Conservation (phyloP, 1,140 invertebrate species). For the Drosophila bipectinata region DNA sequence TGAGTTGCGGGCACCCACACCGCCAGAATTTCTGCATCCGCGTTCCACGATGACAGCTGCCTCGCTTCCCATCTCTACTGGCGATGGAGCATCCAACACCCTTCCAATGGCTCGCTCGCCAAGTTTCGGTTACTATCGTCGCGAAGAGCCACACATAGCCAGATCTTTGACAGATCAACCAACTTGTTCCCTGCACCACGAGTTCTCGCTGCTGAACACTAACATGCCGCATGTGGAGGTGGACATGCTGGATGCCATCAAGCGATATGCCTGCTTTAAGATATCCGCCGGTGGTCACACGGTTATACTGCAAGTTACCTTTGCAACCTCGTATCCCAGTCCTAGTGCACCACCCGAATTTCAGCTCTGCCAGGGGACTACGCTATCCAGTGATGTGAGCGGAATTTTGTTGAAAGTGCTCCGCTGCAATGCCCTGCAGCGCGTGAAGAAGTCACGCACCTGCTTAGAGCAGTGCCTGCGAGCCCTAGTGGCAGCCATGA, state of each 20-base stretch:
- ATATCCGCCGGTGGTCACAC: slow-evolving; percentile 89
- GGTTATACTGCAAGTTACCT: slow-evolving; percentile 89
- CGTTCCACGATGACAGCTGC: slow-evolving; percentile 48
- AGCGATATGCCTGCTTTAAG: slow-evolving; percentile 90
- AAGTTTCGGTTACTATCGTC: slow-evolving; percentile 50
- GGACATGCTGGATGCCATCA: slow-evolving; percentile 88
- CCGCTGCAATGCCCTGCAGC: slow-evolving; percentile 89
- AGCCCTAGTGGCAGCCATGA: slow-evolving; percentile 89
- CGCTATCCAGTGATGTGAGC: slow-evolving; percentile 86
- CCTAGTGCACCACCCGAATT: slow-evolving; percentile 89
- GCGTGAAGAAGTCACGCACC: slow-evolving; percentile 90
- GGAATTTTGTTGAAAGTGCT: slow-evolving; percentile 88
- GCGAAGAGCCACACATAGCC: slow-evolving; percentile 74
- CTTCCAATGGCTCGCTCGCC: slow-evolving; percentile 70
- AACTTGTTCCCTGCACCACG: slow-evolving; percentile 90
- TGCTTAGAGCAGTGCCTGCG: slow-evolving; percentile 92
- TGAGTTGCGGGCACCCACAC: slow-evolving; percentile 57
- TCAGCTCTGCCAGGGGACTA: slow-evolving; percentile 87
- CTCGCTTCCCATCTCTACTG: slow-evolving; percentile 59
- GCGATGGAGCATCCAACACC: slow-evolving; percentile 37
- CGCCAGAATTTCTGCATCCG: slow-evolving; percentile 68
- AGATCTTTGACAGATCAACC: slow-evolving; percentile 84
- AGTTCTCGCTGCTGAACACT: slow-evolving; percentile 94
- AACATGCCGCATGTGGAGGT: slow-evolving; percentile 94
- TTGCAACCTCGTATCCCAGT: slow-evolving; percentile 78